Conservation (phyloP, 2,888 invertebrate species). For the Oscheius myriophilus region DNA sequence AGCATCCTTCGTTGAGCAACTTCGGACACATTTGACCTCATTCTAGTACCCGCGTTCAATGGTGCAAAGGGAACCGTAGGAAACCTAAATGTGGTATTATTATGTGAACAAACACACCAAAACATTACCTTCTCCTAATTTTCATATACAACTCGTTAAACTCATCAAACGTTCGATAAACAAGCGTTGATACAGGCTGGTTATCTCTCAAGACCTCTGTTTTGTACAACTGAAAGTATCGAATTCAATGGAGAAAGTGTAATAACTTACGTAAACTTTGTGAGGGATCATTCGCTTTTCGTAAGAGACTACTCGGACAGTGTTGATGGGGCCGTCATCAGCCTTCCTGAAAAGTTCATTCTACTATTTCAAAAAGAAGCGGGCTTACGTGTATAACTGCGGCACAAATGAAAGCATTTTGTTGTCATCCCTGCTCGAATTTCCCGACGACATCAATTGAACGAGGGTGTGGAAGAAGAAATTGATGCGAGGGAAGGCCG, state of each 20-base stretch:
- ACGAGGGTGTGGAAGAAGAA: conserved; percentile 97
- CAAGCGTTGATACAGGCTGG: conserved; percentile 77
- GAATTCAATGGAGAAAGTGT: neutral
- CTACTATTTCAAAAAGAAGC: conserved; percentile 1
- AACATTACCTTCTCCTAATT: conserved; percentile 79
- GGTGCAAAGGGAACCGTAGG: conserved; percentile 35
- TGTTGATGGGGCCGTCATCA: conserved; percentile 87
- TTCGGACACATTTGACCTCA: conserved; percentile 89
- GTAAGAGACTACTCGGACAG: conserved; percentile 86
- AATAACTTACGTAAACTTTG: conserved; percentile 86
- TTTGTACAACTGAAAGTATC: conserved; percentile 63
- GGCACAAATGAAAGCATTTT: conserved; percentile 88
- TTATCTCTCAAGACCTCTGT: conserved; percentile 53
- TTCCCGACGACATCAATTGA: conserved; percentile 71
- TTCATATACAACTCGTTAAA: conserved; percentile 96
- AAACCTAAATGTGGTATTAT: too few species aligned
- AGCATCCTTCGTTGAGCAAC: conserved; percentile 91
- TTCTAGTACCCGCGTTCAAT: conserved; percentile 38
- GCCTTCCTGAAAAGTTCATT: conserved; percentile 57
- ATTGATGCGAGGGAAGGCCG: conserved; percentile 84
- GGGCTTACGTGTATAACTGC: conserved; percentile 89
- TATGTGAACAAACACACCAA: neutral
- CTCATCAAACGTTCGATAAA: conserved; percentile 94
- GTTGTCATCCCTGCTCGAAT: conserved; percentile 38
- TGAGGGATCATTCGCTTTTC: conserved; percentile 96